phyloP scores from a whole-genome alignment of 2,888 invertebrate genomes.

The Onthophagus sagittarius region DNA sequence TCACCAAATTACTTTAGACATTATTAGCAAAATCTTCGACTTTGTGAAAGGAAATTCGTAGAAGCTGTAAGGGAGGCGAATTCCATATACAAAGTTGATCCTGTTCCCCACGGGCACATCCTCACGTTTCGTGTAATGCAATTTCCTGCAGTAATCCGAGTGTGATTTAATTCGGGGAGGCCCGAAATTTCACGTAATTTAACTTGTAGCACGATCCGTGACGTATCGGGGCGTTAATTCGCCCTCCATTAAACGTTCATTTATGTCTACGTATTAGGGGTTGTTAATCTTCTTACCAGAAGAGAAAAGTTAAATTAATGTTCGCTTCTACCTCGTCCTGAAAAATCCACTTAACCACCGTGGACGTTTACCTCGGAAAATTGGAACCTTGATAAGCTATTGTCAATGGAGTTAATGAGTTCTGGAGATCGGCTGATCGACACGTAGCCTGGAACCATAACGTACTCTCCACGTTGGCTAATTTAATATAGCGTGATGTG shows the following conservation, averaged over 20 bases:
- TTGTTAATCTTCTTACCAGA: background rate
- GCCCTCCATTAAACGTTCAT: conserved; percentile 13
- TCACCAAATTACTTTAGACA: no score
- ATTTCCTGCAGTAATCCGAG: conserved; percentile 17
- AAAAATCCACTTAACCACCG: conserved; percentile 7
- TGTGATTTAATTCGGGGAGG: conserved; percentile 14
- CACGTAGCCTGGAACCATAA: background rate
- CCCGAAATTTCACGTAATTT: conserved; percentile 14
- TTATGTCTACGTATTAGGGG: background rate
- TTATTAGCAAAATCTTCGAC: no score
- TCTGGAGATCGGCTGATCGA: background rate
- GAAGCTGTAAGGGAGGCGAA: no score
- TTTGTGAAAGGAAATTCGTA: no score
- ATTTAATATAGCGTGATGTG: background rate
- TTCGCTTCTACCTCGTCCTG: background rate
- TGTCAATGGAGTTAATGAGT: conserved; percentile 14
- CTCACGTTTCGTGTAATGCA: conserved; percentile 12
- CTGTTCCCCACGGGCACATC: background rate
- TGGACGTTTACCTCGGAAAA: conserved; percentile 5
- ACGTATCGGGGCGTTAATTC: conserved; percentile 17
- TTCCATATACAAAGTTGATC: no score
- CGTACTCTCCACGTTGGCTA: background rate
- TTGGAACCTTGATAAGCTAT: conserved; percentile 8
- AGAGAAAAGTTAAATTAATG: background rate
- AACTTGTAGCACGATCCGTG: conserved; percentile 17